Conservation (phyloP, 2,888 invertebrate genomes). For the Trichacis sp. region DNA sequence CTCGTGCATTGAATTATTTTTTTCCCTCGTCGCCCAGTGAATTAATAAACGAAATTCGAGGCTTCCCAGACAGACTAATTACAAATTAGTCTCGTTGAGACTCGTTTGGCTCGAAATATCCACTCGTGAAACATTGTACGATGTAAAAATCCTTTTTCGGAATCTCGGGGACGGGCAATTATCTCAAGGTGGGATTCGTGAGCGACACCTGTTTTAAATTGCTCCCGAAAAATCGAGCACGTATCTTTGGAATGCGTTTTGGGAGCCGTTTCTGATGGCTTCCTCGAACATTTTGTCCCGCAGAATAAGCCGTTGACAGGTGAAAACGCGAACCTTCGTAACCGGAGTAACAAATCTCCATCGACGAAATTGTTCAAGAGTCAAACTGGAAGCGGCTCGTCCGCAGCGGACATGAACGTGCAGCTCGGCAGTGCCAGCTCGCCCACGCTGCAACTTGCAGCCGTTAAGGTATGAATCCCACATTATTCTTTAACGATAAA, state of each 20-base stretch:
- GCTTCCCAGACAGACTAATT: not conserved
- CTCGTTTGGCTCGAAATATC: not conserved
- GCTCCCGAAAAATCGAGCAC: not conserved
- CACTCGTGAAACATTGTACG: not conserved
- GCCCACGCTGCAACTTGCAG: slow-evolving; percentile 69
- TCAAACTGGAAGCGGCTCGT: slow-evolving; percentile 62
- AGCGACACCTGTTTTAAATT: slow-evolving; percentile 19
- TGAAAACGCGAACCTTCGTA: slow-evolving; percentile 55
- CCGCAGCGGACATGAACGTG: slow-evolving; percentile 71
- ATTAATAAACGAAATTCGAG: not conserved
- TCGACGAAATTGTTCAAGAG: slow-evolving; percentile 63
- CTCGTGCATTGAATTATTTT: not conserved
- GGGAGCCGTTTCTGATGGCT: slow-evolving; percentile 22
- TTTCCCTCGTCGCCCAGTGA: not conserved
- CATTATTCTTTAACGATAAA: too few species aligned
- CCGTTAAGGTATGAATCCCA: slow-evolving; percentile 60
- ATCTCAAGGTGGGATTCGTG: slow-evolving; percentile 19
- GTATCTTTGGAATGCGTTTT: slow-evolving; percentile 15
- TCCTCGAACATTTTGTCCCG: slow-evolving; percentile 37
- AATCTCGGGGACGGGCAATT: slow-evolving; percentile 22
- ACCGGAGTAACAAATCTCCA: slow-evolving; percentile 54
- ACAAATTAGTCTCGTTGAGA: not conserved
- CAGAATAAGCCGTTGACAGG: slow-evolving; percentile 60
- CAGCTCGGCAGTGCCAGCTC: slow-evolving; percentile 70
- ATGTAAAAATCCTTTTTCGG: not conserved